Percentiles rank a stretch among this genome's conserved stretches.
phyloP scores from a whole-genome alignment of 92 coral and sea anemone species.

The Zoanthus sociatus region DNA sequence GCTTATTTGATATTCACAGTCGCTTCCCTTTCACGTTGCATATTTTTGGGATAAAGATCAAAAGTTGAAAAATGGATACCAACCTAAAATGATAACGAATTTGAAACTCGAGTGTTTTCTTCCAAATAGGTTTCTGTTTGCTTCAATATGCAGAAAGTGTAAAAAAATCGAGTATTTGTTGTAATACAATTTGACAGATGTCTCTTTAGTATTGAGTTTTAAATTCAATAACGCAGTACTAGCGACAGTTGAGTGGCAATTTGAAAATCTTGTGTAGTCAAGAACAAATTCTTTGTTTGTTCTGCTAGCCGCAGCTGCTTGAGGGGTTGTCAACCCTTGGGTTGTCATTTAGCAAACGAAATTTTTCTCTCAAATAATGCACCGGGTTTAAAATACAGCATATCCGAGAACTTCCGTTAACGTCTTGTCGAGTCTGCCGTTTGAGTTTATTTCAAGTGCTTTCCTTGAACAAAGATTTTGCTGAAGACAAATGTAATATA shows the following conservation, averaged over 20 bases:
- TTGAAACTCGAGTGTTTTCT: neutral
- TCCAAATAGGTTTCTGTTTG: neutral
- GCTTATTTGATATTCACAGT: neutral
- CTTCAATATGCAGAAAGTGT: neutral
- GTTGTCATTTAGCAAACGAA: neutral
- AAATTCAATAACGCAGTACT: conserved; percentile 12
- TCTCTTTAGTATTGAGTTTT: neutral
- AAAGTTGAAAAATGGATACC: neutral
- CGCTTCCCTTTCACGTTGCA: neutral
- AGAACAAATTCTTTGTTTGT: conserved; percentile 27
- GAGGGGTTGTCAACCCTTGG: neutral
- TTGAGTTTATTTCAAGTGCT: neutral
- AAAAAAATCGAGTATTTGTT: neutral
- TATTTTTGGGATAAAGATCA: neutral
- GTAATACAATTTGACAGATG: conserved; percentile 3
- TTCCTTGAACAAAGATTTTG: neutral
- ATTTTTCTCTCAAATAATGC: neutral
- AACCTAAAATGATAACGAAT: neutral
- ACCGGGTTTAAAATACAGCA: neutral
- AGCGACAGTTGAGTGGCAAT: conserved; percentile 1
- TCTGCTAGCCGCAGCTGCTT: neutral
- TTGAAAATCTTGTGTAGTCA: neutral
- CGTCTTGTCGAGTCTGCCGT: neutral
- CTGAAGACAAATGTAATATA: neutral
- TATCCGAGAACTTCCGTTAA: neutral